Percentiles rank a stretch among this genome's conserved stretches.
These are phyloP conservation scores for Drosophila differens DNA, from an alignment of 2,888 invertebrate species.

Conservation along the genomic window DNA sequence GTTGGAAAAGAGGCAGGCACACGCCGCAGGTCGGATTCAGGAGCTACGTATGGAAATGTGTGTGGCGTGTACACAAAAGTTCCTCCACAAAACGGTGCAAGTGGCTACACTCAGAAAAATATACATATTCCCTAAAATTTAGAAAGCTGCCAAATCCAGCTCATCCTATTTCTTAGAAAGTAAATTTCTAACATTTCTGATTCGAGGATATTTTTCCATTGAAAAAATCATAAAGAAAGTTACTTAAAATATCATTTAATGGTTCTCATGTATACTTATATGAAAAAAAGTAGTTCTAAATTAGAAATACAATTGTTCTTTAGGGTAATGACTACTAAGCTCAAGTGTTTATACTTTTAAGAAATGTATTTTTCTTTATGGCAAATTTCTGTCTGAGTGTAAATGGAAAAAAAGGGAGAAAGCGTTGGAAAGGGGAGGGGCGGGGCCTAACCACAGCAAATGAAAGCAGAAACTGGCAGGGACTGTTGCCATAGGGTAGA, in stretches of 20 bases:
- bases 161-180: not conserved
- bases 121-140: not conserved
- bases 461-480: constrained; percentile 54
- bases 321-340: not conserved
- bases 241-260: not conserved
- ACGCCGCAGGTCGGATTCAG: constrained; percentile 46
- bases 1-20: constrained; percentile 47
- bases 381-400: not conserved
- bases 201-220: not conserved
- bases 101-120: constrained; percentile 7
- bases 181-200: not conserved
- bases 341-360: not conserved
- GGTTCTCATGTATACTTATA: not conserved
- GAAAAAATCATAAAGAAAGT: not conserved
- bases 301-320: not conserved
- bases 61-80: constrained; percentile 67
- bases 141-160: not conserved
- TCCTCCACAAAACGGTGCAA: constrained; percentile 55
- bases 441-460: constrained; percentile 59
- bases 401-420: not conserved
- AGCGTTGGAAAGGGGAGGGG: not conserved
- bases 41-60: constrained; percentile 68
- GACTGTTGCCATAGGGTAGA: constrained; percentile 29
- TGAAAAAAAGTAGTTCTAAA: not conserved
- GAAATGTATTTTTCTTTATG: not conserved